Evolutionary conservation across 2,888 invertebrate species (phyloP).

Genomic region (Catonia carolina): DNA sequence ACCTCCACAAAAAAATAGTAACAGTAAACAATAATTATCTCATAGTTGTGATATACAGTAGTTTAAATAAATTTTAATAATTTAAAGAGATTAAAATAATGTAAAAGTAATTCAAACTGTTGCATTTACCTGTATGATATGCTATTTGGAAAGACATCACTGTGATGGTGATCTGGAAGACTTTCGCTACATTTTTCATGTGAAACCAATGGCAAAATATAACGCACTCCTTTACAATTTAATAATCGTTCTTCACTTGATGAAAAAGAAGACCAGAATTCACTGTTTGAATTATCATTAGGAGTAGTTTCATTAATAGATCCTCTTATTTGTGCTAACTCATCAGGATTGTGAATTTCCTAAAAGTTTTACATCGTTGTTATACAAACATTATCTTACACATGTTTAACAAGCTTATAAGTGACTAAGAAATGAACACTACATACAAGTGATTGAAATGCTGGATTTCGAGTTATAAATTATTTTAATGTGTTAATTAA

Average conservation of each 20-base stretch:
- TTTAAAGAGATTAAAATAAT: neutral
- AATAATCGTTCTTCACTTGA: slow-evolving; percentile 70
- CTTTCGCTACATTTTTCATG: slow-evolving; percentile 48
- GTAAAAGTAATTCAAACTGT: neutral
- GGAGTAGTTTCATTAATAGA: slow-evolving; percentile 57
- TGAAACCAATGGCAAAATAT: slow-evolving; percentile 63
- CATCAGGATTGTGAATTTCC: slow-evolving; percentile 53
- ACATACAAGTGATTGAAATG: neutral
- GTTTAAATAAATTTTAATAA: neutral
- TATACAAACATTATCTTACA: too few relatives aligned
- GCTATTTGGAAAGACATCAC: slow-evolving; percentile 53
- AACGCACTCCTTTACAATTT: slow-evolving; percentile 64
- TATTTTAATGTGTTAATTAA: too few relatives aligned
- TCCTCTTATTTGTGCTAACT: slow-evolving; percentile 47
- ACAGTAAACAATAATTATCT: too few relatives aligned
- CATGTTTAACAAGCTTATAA: too few relatives aligned
- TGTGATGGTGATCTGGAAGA: slow-evolving; percentile 42
- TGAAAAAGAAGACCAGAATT: slow-evolving; percentile 75
- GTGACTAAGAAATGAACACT: neutral
- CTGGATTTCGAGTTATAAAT: too few relatives aligned
- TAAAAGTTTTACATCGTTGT: too few relatives aligned
- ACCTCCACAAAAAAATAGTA: too few relatives aligned
- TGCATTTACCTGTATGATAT: slow-evolving; percentile 58
- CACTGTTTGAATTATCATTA: slow-evolving; percentile 66
- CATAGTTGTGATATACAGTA: too few relatives aligned